phyloP scores from a whole-genome alignment of 1,140 invertebrate species.

The Apis dorsata region DNA sequence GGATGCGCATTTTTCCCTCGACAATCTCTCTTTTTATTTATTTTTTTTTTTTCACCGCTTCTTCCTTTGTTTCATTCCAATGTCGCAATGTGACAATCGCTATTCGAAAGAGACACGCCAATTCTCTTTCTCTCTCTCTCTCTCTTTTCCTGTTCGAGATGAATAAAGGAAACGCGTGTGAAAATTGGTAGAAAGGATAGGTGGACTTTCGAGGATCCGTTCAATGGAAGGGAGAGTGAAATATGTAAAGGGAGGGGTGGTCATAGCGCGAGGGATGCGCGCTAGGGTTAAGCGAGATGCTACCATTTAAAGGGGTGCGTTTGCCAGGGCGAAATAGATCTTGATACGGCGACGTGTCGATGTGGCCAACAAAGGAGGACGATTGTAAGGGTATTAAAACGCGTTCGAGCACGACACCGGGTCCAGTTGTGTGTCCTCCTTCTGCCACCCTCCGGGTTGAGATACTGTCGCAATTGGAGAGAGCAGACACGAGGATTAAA shows the following conservation, averaged over 20 bases:
- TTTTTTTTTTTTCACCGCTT: background rate
- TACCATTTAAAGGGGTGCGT: slow-evolving; percentile 37
- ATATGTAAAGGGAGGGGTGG: slow-evolving; percentile 40
- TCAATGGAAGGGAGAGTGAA: slow-evolving; percentile 49
- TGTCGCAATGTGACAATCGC: background rate
- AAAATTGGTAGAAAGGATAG: background rate
- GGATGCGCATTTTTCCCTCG: slow-evolving; percentile 50
- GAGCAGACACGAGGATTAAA: slow-evolving; percentile 30
- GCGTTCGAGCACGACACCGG: slow-evolving; percentile 11
- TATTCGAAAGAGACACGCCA: background rate
- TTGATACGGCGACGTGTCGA: slow-evolving; percentile 54
- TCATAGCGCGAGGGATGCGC: slow-evolving; percentile 3
- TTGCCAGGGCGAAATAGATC: slow-evolving; percentile 53
- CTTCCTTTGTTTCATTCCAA: background rate
- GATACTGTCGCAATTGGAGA: slow-evolving; percentile 13
- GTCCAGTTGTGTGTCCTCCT: slow-evolving; percentile 1
- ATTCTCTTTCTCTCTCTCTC: background rate
- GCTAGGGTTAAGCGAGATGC: slow-evolving; percentile 24
- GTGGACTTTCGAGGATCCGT: slow-evolving; percentile 21
- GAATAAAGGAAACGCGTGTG: slow-evolving; percentile 2
- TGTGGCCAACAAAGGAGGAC: slow-evolving; percentile 37
- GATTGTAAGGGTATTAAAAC: slow-evolving; percentile 40
- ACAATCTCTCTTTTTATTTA: too few species aligned
- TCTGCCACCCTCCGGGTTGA: background rate
- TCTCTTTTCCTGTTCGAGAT: background rate